Conservation (phyloP, 2,113 vertebrate species). For the Xerus inauris region DNA sequence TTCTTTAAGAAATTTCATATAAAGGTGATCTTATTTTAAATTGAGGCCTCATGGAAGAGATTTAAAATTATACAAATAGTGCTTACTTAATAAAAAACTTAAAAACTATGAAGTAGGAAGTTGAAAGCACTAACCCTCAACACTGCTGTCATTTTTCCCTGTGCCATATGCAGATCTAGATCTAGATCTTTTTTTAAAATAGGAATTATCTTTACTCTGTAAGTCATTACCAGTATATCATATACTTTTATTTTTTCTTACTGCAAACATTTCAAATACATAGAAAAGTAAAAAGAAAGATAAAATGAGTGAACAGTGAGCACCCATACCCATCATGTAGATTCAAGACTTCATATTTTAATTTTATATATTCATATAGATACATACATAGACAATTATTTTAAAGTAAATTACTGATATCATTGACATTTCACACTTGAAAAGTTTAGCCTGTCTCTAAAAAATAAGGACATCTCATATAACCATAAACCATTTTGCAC, state of each 20-base stretch:
- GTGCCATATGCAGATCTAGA: not conserved
- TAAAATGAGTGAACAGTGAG: not conserved
- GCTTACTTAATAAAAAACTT: not conserved
- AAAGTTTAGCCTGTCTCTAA: not conserved
- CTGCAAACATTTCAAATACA: slow-evolving; percentile 23
- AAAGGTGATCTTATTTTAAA: not conserved
- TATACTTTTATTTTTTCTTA: slow-evolving; percentile 12
- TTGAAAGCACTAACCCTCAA: not conserved
- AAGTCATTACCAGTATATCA: not conserved
- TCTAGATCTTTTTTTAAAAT: not conserved
- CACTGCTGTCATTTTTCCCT: not conserved
- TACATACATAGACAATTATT: not conserved
- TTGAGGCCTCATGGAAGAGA: not conserved
- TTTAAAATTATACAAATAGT: not conserved
- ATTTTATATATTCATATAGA: too few species aligned
- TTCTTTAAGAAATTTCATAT: not conserved
- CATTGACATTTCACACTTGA: not conserved
- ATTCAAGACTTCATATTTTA: not conserved
- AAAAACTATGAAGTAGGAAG: not conserved
- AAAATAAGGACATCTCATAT: not conserved
- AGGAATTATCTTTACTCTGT: not conserved
- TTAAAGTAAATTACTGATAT: not conserved
- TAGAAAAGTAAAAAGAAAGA: not conserved
- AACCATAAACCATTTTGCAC: not conserved
- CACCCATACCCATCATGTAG: not conserved